These are phyloP conservation scores for Amblyornis subalaris DNA, from an alignment of 2,113 vertebrate species.

Conservation along the genomic window DNA sequence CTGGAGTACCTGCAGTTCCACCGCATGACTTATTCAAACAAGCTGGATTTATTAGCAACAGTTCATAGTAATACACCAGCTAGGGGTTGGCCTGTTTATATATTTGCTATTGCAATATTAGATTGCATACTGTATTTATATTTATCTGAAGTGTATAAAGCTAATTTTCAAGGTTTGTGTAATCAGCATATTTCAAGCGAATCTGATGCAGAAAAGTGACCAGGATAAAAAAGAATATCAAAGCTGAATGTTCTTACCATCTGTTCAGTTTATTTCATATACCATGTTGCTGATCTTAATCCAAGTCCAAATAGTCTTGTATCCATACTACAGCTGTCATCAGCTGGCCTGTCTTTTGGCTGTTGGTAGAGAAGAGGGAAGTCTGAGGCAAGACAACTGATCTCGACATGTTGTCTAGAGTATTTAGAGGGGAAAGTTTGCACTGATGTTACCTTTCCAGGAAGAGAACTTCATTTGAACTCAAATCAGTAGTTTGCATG, in stretches of 20 bases:
- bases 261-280: neutral
- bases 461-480: neutral
- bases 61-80: neutral
- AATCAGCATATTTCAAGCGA: neutral
- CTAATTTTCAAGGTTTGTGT: neutral
- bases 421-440: neutral
- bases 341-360: neutral
- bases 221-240: neutral
- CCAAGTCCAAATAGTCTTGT: neutral
- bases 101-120: neutral
- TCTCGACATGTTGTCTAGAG: rapidly evolving
- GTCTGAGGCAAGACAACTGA: neutral
- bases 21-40: neutral
- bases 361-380: neutral
- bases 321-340: neutral
- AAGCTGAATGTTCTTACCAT: neutral
- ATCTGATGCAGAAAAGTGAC: neutral
- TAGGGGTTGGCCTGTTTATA: neutral
- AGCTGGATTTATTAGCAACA: neutral
- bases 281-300: neutral
- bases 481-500: neutral
- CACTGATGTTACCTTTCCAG: neutral
- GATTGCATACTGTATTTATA: neutral
- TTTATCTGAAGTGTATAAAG: neutral
- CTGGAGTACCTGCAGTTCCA: neutral